Conservation (phyloP, 2,888 invertebrate species). For the Leptopterna dolabrata region DNA sequence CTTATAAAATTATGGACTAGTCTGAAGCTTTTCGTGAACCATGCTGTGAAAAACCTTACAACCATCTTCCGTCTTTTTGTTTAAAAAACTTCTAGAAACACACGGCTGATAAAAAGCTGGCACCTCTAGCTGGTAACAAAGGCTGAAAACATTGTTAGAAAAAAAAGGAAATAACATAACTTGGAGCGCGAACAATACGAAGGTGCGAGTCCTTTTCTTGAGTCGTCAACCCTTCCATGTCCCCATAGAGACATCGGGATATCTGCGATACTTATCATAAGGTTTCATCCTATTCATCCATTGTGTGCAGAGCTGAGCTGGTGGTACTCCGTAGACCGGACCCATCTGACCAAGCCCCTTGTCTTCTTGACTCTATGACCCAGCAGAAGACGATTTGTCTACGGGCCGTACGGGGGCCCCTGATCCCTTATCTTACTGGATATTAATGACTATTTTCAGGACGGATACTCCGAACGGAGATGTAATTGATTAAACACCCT, state of each 20-base stretch:
- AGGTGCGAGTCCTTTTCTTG: background rate
- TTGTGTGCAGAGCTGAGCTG: background rate
- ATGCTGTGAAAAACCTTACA: no score
- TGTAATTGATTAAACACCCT: conserved; percentile 47
- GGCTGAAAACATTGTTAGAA: no score
- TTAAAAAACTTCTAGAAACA: no score
- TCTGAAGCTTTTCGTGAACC: no score
- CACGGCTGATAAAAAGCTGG: background rate
- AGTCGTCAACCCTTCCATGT: conserved; percentile 12
- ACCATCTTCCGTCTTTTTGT: no score
- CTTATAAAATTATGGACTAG: no score
- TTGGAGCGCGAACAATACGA: background rate
- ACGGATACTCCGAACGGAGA: conserved; percentile 31
- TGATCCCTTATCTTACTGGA: conserved; percentile 52
- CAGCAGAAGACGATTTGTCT: conserved; percentile 54
- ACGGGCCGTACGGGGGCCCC: conserved; percentile 40
- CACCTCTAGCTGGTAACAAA: no score
- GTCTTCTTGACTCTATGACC: conserved; percentile 42
- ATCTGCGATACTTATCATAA: conserved; percentile 40
- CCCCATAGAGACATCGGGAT: conserved; percentile 34
- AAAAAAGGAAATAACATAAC: background rate
- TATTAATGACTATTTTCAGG: conserved; percentile 55
- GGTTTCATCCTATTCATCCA: conserved; percentile 36
- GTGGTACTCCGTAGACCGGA: background rate
- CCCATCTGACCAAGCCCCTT: conserved; percentile 38